These are phyloP conservation scores for Metellina segmentata DNA, from an alignment of 2,888 invertebrate genomes.

Conservation along the genomic window DNA sequence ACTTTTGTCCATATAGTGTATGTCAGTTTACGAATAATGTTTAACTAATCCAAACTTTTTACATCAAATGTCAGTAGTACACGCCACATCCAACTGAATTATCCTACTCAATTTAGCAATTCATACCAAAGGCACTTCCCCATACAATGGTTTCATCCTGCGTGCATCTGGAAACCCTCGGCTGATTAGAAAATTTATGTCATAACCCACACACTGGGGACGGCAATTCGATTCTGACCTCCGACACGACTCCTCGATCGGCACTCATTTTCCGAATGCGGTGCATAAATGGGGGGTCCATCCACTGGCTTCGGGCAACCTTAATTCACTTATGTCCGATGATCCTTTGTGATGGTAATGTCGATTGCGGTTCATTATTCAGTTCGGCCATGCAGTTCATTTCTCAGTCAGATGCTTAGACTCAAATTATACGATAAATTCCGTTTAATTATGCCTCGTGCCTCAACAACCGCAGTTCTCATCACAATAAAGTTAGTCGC, in stretches of 20 bases:
- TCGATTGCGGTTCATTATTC: conserved; percentile 46
- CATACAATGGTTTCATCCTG: too few species aligned
- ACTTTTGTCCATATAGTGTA: too few species aligned
- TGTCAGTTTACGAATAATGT: too few species aligned
- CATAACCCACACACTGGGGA: not conserved
- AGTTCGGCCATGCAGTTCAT: conserved; percentile 19
- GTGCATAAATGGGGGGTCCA: not conserved
- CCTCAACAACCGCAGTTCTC: not conserved
- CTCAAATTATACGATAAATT: conserved; percentile 60
- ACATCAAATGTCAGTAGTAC: too few species aligned
- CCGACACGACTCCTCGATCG: too few species aligned
- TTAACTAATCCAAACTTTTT: too few species aligned
- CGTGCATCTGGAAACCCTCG: too few species aligned
- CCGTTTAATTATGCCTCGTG: conserved; percentile 37
- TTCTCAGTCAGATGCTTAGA: conserved; percentile 34
- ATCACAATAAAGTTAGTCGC: conserved; percentile 3
- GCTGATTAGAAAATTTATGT: not conserved
- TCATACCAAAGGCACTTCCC: too few species aligned
- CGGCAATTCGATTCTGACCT: not conserved
- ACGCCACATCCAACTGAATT: too few species aligned
- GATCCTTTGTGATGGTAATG: conserved; percentile 56
- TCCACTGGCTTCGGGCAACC: not conserved
- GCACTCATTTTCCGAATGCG: conserved; percentile 12
- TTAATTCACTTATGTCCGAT: conserved; percentile 33
- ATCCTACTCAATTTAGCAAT: too few species aligned